Evolutionary conservation across 2,888 invertebrate species (phyloP).

Genomic region (Athalia rosae): DNA sequence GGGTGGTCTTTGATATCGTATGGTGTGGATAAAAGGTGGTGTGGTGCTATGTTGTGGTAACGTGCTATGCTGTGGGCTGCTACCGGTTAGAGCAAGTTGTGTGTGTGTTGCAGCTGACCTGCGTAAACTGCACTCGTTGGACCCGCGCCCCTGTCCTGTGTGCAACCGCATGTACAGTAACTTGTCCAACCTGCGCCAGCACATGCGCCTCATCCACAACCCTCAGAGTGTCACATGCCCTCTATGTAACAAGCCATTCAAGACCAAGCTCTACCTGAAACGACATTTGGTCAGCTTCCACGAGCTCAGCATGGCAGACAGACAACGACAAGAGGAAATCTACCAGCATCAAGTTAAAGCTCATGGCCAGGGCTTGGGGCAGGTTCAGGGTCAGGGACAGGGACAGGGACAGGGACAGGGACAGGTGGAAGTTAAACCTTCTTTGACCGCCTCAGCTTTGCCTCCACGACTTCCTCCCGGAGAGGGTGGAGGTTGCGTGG

Average conservation of each 20-base stretch:
- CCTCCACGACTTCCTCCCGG: slow-evolving; percentile 52
- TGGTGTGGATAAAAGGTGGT: slow-evolving; percentile 51
- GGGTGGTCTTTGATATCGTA: slow-evolving; percentile 64
- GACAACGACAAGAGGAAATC: slow-evolving; percentile 71
- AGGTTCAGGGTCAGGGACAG: slow-evolving; percentile 50
- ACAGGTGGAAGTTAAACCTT: slow-evolving; percentile 54
- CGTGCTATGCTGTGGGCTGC: slow-evolving; percentile 64
- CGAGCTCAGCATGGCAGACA: slow-evolving; percentile 71
- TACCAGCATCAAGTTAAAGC: slow-evolving; percentile 69
- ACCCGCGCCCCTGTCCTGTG: slow-evolving; percentile 78
- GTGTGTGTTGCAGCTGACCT: slow-evolving; percentile 75
- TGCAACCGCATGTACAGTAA: slow-evolving; percentile 81
- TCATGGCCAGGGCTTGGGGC: slow-evolving; percentile 56
- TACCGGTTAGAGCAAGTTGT: slow-evolving; percentile 73
- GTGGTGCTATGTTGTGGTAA: slow-evolving; percentile 64
- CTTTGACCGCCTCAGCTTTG: slow-evolving; percentile 44
- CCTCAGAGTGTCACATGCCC: slow-evolving; percentile 79
- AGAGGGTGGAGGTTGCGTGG: slow-evolving; percentile 47
- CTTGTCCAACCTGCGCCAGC: slow-evolving; percentile 80
- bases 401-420: slow-evolving; percentile 52
- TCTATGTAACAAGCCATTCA: slow-evolving; percentile 79
- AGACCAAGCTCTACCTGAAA: slow-evolving; percentile 79
- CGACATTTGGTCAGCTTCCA: slow-evolving; percentile 78
- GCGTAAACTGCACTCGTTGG: slow-evolving; percentile 75
- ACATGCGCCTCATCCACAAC: slow-evolving; percentile 81